These are phyloP conservation scores for Tarsius wallacei DNA, from an alignment of 2,797 vertebrate genomes.

Conservation along the genomic window DNA sequence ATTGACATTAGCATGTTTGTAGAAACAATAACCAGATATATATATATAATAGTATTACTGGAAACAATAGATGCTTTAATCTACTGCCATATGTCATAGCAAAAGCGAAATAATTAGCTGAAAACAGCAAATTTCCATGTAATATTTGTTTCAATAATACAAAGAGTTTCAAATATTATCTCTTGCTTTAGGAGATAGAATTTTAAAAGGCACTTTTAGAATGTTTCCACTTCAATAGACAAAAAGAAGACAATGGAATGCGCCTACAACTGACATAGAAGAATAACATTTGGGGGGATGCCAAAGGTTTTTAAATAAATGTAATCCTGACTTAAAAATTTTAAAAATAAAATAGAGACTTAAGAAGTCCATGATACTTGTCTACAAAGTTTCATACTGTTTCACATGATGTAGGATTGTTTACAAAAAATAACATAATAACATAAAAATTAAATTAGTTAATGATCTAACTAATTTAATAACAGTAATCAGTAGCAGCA, in stretches of 20 bases:
- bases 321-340: not conserved
- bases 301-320: slow-evolving; percentile 10
- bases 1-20: not conserved
- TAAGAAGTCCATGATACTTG: not conserved
- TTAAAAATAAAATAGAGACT: not conserved
- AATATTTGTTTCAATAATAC: slow-evolving; percentile 67
- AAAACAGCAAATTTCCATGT: slow-evolving; percentile 74
- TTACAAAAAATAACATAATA: not conserved
- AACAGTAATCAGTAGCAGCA: not conserved
- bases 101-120: slow-evolving; percentile 68
- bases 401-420: not conserved
- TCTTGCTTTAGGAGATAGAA: slow-evolving; percentile 34
- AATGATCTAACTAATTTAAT: not conserved
- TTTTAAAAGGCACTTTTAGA: slow-evolving; percentile 55
- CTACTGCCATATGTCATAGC: slow-evolving; percentile 55
- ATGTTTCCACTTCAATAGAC: not conserved
- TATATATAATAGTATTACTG: not conserved
- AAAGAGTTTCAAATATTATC: slow-evolving; percentile 54
- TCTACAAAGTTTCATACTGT: not conserved
- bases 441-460: not conserved
- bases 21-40: slow-evolving; percentile 13
- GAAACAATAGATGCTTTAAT: not conserved
- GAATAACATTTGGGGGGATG: not conserved
- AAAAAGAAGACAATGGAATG: slow-evolving; percentile 18
- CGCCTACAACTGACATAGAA: slow-evolving; percentile 1